These are phyloP conservation scores for Chorisops tibialis DNA, from an alignment of 2,888 invertebrate genomes.

Conservation along the genomic window DNA sequence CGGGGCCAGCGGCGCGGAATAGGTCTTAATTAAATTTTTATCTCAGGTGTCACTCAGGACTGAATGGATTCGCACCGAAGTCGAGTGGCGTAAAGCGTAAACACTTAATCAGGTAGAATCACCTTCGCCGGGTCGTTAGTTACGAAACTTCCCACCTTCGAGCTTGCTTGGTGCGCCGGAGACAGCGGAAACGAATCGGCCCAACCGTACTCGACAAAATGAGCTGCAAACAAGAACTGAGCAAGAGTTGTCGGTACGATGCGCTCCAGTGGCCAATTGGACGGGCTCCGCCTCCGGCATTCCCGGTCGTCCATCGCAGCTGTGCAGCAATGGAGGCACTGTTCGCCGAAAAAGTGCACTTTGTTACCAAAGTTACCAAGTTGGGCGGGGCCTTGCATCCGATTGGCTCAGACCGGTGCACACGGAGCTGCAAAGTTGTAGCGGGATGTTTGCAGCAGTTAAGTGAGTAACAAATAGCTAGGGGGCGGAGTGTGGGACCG, in stretches of 20 bases:
- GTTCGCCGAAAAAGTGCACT: background rate
- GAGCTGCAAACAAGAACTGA: conserved; percentile 18
- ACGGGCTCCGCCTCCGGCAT: conserved; percentile 1
- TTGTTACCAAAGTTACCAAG: background rate
- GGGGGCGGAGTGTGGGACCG: background rate
- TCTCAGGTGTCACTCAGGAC: conserved; percentile 20
- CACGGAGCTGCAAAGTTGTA: too few species aligned
- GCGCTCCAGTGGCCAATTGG: background rate
- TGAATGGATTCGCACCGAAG: conserved; percentile 1
- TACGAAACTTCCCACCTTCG: conserved; percentile 4
- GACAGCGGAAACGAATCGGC: background rate
- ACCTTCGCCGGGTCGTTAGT: conserved; percentile 17
- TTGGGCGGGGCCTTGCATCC: background rate
- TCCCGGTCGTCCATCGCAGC: conserved; percentile 13
- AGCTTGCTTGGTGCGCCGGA: background rate
- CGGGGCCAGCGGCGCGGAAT: background rate
- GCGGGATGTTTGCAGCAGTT: too few species aligned
- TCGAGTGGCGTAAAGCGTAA: conserved; percentile 11
- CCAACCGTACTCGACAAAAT: conserved; percentile 25
- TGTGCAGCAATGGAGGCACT: conserved; percentile 16
- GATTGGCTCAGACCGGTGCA: conserved; percentile 23
- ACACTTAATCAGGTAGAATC: conserved; percentile 25
- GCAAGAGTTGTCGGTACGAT: background rate
- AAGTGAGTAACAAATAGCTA: too few species aligned
- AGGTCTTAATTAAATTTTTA: conserved; percentile 25